Percentiles rank a stretch among this genome's conserved stretches.
Conservation (phyloP, 1,140 invertebrate species). For the Mizuhopecten yessoensis region DNA sequence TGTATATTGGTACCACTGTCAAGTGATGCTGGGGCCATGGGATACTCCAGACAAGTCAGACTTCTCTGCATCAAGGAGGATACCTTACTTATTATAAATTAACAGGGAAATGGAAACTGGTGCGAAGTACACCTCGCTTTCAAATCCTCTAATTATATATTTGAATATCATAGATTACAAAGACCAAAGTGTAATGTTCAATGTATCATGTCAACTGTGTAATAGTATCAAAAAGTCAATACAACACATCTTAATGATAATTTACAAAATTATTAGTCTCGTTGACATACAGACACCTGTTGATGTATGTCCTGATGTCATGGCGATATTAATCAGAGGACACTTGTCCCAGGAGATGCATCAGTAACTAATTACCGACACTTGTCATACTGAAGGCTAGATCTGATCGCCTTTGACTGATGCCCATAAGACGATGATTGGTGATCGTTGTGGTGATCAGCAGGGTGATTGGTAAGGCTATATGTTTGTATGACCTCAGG, state of each 20-base stretch:
- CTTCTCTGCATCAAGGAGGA: too few species aligned
- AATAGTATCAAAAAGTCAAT: background rate
- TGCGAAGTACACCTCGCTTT: too few species aligned
- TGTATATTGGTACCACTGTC: too few species aligned
- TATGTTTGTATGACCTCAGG: background rate
- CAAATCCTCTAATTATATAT: background rate
- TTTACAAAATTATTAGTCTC: background rate
- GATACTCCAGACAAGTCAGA: too few species aligned
- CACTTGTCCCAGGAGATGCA: background rate
- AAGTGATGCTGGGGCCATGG: too few species aligned
- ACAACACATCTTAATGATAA: background rate
- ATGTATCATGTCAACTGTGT: background rate
- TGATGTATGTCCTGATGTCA: background rate
- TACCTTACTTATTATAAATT: too few species aligned
- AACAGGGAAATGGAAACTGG: too few species aligned
- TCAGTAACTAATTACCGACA: constrained; percentile 25
- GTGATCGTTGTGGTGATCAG: background rate
- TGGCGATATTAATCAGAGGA: background rate
- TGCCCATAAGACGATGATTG: background rate
- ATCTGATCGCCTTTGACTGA: background rate
- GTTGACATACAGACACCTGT: background rate
- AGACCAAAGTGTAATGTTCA: background rate
- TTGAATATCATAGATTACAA: background rate
- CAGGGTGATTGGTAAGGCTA: too few species aligned
- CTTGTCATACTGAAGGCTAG: background rate